A percentile compares a stretch with the other conserved stretches of the same genome.
phyloP scores from a whole-genome alignment of 2,113 vertebrate genomes.

The Eulemur macaco region DNA sequence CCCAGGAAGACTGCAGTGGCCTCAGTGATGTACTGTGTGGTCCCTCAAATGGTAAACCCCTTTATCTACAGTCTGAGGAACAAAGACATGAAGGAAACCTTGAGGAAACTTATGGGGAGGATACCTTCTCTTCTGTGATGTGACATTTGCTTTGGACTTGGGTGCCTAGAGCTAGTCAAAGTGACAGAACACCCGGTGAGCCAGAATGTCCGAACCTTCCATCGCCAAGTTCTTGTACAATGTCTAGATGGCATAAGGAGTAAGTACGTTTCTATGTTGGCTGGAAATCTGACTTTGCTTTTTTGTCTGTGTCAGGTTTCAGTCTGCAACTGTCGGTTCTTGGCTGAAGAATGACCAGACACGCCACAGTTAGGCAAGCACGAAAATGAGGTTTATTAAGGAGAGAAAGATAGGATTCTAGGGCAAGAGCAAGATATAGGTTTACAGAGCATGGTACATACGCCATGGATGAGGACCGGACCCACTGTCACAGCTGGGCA shows the following conservation, averaged over 20 bases:
- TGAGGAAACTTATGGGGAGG: not conserved
- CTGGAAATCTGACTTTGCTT: not conserved
- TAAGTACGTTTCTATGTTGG: not conserved
- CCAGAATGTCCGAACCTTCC: not conserved
- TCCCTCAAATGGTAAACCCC: constrained; percentile 62
- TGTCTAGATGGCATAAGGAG: not conserved
- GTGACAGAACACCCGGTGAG: not conserved
- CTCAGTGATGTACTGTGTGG: constrained; percentile 29
- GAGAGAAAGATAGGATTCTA: no score
- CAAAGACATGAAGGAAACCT: constrained; percentile 26
- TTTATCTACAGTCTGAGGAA: constrained; percentile 66
- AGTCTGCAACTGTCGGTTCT: no score
- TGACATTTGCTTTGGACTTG: not conserved
- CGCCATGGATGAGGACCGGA: no score
- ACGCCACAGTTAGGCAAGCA: no score
- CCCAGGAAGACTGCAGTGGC: not conserved
- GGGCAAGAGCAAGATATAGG: no score
- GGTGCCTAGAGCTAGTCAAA: not conserved
- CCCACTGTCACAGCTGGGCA: no score
- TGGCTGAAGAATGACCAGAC: no score
- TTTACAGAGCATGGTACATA: no score
- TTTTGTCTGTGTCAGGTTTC: not conserved
- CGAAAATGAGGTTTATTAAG: no score
- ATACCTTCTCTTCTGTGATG: not conserved
- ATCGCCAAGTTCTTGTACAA: not conserved